These are phyloP conservation scores for Aphelenchoides bicaudatus DNA, from an alignment of 2,888 invertebrate species.

Conservation along the genomic window DNA sequence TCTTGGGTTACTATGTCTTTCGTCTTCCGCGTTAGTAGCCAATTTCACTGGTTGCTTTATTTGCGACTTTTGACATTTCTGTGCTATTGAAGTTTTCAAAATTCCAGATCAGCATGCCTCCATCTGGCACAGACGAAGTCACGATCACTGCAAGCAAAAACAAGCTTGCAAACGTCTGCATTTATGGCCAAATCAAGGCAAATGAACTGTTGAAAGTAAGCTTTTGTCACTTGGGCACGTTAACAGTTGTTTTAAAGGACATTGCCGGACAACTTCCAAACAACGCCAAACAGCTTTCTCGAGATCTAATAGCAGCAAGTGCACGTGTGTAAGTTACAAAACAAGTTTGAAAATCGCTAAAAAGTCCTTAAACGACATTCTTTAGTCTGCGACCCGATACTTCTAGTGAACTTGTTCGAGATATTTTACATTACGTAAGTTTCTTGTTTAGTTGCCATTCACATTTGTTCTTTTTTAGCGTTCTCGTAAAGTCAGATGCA, in stretches of 20 bases:
- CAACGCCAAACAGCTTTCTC: conserved; percentile 13
- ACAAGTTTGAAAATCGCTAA: not conserved
- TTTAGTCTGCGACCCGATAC: conserved; percentile 6
- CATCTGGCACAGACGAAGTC: conserved; percentile 2
- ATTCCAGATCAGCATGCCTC: conserved; percentile 3
- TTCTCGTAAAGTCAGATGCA: conserved; percentile 7
- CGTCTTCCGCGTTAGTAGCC: too few relatives aligned
- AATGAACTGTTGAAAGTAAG: conserved; percentile 15
- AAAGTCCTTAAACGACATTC: not conserved
- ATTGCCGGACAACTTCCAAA: conserved; percentile 4
- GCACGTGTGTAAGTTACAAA: not conserved
- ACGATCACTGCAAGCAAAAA: conserved; percentile 17
- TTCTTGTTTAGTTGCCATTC: too few relatives aligned
- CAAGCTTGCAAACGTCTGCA: conserved; percentile 9
- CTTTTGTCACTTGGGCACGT: conserved; percentile 5
- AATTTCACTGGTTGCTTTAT: too few relatives aligned
- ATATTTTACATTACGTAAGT: conserved; percentile 16
- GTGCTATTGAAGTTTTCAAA: too few relatives aligned
- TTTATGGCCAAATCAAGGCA: conserved; percentile 16
- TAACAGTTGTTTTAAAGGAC: conserved; percentile 15
- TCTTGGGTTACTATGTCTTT: too few relatives aligned
- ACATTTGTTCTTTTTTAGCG: too few relatives aligned
- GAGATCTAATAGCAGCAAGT: conserved; percentile 14
- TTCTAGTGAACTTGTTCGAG: conserved; percentile 10
- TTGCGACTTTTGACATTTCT: too few relatives aligned